A percentile compares a stretch with the other conserved stretches of the same genome.
phyloP scores from a whole-genome alignment of 2,797 vertebrate species.

The Tarsius wallacei region DNA sequence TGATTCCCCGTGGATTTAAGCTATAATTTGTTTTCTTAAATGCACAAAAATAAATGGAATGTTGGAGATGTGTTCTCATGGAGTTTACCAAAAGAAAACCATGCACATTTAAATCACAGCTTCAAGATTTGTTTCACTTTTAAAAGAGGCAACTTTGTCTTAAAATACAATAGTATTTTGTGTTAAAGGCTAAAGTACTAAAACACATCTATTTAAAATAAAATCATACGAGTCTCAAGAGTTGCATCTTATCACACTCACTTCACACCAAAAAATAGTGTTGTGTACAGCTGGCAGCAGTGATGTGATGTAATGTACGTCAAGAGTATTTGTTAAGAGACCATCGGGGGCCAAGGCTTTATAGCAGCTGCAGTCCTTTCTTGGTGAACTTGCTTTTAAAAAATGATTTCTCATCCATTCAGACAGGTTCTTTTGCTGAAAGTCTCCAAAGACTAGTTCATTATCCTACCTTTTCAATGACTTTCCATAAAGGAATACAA shows the following conservation, averaged over 20 bases:
- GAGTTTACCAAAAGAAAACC: conserved; percentile 54
- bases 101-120: conserved; percentile 26
- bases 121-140: conserved; percentile 65
- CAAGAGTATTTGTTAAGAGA: neutral
- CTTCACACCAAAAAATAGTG: conserved; percentile 58
- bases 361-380: conserved; percentile 20
- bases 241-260: conserved; percentile 39
- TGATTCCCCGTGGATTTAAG: conserved; percentile 40
- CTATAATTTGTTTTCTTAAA: conserved; percentile 73
- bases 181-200: conserved; percentile 24
- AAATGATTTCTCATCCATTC: conserved; percentile 71
- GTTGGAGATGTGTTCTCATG: conserved; percentile 5
- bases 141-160: conserved; percentile 50
- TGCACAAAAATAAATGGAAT: conserved; percentile 60
- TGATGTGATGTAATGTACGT: conserved; percentile 12
- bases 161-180: conserved; percentile 58
- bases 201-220: conserved; percentile 73
- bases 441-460: conserved; percentile 76
- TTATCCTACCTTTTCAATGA: conserved; percentile 73
- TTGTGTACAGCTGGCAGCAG: conserved; percentile 12
- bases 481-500: conserved; percentile 79
- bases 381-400: conserved; percentile 59
- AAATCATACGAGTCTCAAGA: conserved; percentile 63
- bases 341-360: neutral
- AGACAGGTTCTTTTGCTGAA: conserved; percentile 51